Conservation (phyloP, 2,797 vertebrate species). For the Alcedo quadribrachys region DNA sequence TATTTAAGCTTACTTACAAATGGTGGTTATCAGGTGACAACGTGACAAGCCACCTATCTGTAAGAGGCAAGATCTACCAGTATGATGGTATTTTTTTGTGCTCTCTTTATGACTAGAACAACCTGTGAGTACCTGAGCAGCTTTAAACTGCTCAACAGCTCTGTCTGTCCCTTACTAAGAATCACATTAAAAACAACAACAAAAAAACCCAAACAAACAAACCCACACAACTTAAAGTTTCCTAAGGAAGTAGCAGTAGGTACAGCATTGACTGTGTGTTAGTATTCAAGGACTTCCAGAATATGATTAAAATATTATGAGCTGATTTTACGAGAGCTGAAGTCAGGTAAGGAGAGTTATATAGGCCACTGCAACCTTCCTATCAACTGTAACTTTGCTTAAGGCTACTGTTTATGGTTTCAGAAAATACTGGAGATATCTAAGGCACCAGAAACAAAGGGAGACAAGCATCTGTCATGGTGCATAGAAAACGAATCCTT, state of each 20-base stretch:
- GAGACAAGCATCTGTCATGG: slow-evolving; percentile 32
- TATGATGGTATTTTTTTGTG: not conserved
- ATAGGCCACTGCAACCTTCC: slow-evolving; percentile 24
- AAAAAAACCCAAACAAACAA: not conserved
- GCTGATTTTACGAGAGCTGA: slow-evolving; percentile 46
- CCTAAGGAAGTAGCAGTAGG: not conserved
- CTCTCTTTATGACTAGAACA: not conserved
- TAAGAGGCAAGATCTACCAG: not conserved
- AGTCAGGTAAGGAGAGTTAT: slow-evolving; percentile 55
- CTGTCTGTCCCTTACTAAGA: not conserved
- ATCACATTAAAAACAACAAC: not conserved
- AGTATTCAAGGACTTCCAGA: slow-evolving; percentile 31
- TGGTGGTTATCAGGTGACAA: not conserved
- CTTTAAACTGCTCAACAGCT: not conserved
- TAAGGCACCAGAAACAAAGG: slow-evolving; percentile 28
- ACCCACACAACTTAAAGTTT: not conserved
- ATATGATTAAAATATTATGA: slow-evolving; percentile 55
- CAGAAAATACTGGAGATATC: slow-evolving; percentile 28
- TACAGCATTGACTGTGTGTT: not conserved
- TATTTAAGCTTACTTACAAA: not conserved
- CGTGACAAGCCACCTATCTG: not conserved
- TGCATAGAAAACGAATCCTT: slow-evolving; percentile 58
- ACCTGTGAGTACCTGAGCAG: not conserved
- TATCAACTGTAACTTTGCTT: slow-evolving; percentile 51
- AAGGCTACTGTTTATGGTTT: slow-evolving; percentile 45